Conservation (phyloP, 2,113 vertebrate species). For the Engystomops pustulosus region DNA sequence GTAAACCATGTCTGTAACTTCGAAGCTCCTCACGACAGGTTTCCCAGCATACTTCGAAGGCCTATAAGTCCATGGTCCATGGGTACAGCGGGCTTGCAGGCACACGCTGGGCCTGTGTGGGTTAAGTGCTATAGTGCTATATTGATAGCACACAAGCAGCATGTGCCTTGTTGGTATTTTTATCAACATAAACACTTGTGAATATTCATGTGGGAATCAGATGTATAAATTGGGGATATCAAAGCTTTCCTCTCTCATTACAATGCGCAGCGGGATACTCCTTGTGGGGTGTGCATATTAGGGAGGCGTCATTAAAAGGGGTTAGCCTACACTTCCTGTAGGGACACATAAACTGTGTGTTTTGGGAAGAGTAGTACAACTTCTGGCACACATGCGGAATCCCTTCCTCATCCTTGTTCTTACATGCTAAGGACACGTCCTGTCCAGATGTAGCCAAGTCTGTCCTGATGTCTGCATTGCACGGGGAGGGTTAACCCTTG, state of each 20-base stretch:
- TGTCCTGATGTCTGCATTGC: slow-evolving; percentile 12
- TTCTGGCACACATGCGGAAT: slow-evolving; percentile 43
- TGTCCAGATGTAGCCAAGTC: slow-evolving; percentile 44
- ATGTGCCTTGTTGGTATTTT: slow-evolving; percentile 1
- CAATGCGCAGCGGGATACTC: background rate
- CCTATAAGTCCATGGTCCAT: background rate
- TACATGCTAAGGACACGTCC: slow-evolving; percentile 53
- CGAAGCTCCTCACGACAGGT: background rate
- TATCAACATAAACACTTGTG: slow-evolving; percentile 14
- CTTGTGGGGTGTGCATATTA: slow-evolving; percentile 24
- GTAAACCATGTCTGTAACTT: background rate
- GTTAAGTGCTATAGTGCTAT: background rate
- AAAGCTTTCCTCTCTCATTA: background rate
- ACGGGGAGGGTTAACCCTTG: slow-evolving; percentile 11
- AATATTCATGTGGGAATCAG: slow-evolving; percentile 25
- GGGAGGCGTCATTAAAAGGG: slow-evolving; percentile 24
- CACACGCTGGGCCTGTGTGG: background rate
- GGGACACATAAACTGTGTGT: slow-evolving; percentile 50
- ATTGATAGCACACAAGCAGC: too few species aligned
- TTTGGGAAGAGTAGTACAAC: slow-evolving; percentile 49
- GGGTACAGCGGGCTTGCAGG: too few species aligned
- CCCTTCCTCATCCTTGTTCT: slow-evolving; percentile 35
- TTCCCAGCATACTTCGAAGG: background rate
- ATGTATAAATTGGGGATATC: slow-evolving; percentile 2
- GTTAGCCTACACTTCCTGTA: slow-evolving; percentile 34